A percentile compares a stretch with the other conserved stretches of the same genome.
phyloP scores from a whole-genome alignment of 2,888 invertebrate species.

The Pandemis corylana region DNA sequence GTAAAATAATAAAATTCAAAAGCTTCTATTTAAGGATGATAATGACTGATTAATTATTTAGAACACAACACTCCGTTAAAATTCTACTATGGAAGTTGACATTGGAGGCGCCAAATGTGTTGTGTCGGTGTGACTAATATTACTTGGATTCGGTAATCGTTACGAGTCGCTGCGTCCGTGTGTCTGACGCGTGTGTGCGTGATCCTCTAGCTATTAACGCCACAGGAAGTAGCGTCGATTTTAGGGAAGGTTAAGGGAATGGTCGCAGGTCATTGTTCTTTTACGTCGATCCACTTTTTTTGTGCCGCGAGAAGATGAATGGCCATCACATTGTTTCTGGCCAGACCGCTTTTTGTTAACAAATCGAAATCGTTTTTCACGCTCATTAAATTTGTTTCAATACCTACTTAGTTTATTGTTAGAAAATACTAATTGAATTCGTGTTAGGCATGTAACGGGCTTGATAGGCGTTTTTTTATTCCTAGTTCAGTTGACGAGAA shows the following conservation, averaged over 20 bases:
- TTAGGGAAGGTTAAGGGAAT: constrained; percentile 78
- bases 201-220: constrained; percentile 66
- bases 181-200: constrained; percentile 58
- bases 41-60: constrained; percentile 29
- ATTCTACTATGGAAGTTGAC: constrained; percentile 2
- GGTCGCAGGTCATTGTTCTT: constrained; percentile 81
- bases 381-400: constrained; percentile 24
- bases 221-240: constrained; percentile 81
- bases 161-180: constrained; percentile 41
- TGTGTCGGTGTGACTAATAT: constrained; percentile 20
- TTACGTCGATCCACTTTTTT: constrained; percentile 69
- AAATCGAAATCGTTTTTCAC: constrained; percentile 23
- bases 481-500: too few species aligned
- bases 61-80: constrained; percentile 4
- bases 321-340: constrained; percentile 61
- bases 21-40: constrained; percentile 8
- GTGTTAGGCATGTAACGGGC: not conserved
- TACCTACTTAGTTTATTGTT: constrained; percentile 15
- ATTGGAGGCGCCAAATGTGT: constrained; percentile 21
- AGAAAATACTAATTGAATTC: constrained; percentile 13
- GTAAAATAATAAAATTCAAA: constrained; percentile 18
- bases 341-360: constrained; percentile 60
- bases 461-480: not conserved
- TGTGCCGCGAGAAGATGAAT: constrained; percentile 71
- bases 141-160: constrained; percentile 20